Percentiles rank a stretch among this genome's conserved stretches.
Conservation (phyloP, 1,140 invertebrate species). For the Drosophila burlai region DNA sequence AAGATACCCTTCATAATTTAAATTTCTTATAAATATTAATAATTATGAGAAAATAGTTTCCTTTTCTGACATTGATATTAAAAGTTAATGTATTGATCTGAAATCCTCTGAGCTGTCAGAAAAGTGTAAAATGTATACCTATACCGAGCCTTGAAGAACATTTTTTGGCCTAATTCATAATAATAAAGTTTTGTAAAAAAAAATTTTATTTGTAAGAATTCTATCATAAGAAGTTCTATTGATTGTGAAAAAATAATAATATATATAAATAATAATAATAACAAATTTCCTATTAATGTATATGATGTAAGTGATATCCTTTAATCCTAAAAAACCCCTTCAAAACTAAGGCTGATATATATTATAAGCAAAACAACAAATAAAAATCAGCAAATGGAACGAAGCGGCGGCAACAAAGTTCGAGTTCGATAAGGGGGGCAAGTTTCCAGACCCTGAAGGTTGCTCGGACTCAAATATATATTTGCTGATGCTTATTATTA, state of each 20-base stretch:
- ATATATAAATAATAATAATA: no score
- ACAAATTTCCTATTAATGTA: no score
- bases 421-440: slow-evolving; percentile 47
- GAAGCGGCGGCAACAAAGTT: slow-evolving; percentile 32
- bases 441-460: slow-evolving; percentile 46
- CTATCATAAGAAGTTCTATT: no score
- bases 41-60: no score
- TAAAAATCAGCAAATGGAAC: slow-evolving; percentile 21
- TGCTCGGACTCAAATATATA: slow-evolving; percentile 38
- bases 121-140: no score
- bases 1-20: slow-evolving; percentile 6
- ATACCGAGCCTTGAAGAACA: background rate
- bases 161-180: no score
- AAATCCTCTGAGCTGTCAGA: background rate
- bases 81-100: background rate
- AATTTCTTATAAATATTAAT: no score
- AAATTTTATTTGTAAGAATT: no score
- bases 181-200: no score
- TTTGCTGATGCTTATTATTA: slow-evolving; percentile 27
- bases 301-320: background rate
- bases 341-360: background rate
- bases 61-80: background rate
- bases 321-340: background rate
- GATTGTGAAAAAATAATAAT: no score
- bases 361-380: slow-evolving; percentile 10